A percentile compares a stretch with the other conserved stretches of the same genome.
Conservation (phyloP, 35 echinoderm and acorn worm genomes). For the Strongylocentrotus purpuratus region DNA sequence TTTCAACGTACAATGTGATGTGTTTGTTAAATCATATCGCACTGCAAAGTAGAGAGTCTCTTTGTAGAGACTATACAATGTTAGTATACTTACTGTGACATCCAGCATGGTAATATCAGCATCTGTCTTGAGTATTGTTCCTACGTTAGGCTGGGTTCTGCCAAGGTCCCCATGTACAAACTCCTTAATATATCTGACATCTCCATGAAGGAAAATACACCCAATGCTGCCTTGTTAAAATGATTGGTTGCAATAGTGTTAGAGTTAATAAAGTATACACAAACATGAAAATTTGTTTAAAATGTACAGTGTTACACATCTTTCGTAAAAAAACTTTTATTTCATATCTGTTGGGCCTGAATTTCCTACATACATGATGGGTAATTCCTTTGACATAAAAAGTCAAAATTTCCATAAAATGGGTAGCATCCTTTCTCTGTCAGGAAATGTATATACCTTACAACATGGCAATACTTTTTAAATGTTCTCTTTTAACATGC, state of each 20-base stretch:
- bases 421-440: no score
- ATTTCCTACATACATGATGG: not conserved
- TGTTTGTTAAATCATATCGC: not conserved
- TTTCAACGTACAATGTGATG: not conserved
- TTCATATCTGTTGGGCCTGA: not conserved
- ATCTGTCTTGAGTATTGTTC: conserved; percentile 70
- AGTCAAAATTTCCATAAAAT: not conserved
- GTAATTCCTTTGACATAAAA: not conserved
- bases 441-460: not conserved
- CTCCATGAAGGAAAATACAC: not conserved
- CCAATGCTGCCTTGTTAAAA: not conserved
- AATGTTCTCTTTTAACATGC: no score
- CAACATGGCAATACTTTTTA: not conserved
- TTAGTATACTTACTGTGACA: conserved; percentile 76
- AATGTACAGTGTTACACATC: no score
- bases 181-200: conserved; percentile 94
- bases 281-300: not conserved
- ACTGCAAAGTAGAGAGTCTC: not conserved
- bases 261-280: not conserved
- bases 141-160: conserved; percentile 80
- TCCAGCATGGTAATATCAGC: conserved; percentile 89
- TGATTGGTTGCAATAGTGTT: not conserved
- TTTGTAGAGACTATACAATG: not conserved
- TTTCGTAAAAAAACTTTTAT: not conserved
- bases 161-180: conserved; percentile 99